Evolutionary conservation across 1,140 invertebrate genomes (phyloP).

Genomic region (Eriosoma lanigerum): DNA sequence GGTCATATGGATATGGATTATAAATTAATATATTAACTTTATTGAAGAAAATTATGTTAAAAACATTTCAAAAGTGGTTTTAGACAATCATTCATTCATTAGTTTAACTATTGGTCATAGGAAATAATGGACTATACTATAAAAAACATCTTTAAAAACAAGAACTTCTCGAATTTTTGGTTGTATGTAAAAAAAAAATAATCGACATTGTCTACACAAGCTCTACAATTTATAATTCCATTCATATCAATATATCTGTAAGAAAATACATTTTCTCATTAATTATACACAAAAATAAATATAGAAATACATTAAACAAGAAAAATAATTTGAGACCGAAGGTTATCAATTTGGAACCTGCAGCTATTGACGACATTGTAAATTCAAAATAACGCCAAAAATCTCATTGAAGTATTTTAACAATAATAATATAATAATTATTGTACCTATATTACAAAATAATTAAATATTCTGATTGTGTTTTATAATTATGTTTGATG

Average conservation of each 20-base stretch:
- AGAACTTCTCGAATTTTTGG: neutral
- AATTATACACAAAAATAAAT: slow-evolving; percentile 7
- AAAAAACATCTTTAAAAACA: neutral
- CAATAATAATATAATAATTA: neutral
- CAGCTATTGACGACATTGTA: neutral
- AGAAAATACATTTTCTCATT: slow-evolving; percentile 27
- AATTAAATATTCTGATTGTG: too few species aligned
- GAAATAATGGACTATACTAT: neutral
- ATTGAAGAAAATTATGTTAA: slow-evolving; percentile 8
- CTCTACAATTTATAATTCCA: slow-evolving; percentile 15
- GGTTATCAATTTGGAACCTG: neutral
- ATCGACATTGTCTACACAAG: slow-evolving; percentile 2
- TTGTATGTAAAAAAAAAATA: neutral
- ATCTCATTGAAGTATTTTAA: neutral
- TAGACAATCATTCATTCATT: neutral
- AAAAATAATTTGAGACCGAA: neutral
- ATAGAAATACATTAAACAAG: neutral
- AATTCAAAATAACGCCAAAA: too few species aligned
- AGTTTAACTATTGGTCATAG: neutral
- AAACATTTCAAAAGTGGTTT: neutral
- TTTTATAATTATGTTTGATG: too few species aligned
- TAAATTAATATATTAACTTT: too few species aligned
- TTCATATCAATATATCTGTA: slow-evolving; percentile 34
- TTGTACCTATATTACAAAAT: too few species aligned
- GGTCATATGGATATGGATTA: too few species aligned